A percentile compares a stretch with the other conserved stretches of the same genome.
These are phyloP conservation scores for Epinephelus malabaricus DNA, from an alignment of 2,797 vertebrate species.

Conservation along the genomic window DNA sequence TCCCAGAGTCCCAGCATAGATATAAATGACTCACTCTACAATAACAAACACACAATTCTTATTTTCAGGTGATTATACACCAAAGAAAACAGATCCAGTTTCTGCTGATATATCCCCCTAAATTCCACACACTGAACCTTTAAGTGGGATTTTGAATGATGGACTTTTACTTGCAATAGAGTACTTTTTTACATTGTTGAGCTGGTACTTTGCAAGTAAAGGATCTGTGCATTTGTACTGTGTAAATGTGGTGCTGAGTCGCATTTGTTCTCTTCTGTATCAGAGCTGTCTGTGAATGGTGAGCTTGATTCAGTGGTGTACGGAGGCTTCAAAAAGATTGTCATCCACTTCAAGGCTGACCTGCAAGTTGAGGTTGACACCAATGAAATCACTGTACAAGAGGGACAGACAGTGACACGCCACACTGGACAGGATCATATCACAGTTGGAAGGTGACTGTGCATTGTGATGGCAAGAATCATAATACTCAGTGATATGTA, in stretches of 20 bases:
- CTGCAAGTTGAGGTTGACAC: constrained; percentile 55
- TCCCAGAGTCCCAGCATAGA: no score
- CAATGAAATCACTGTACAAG: constrained; percentile 23
- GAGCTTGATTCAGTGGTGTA: constrained; percentile 38
- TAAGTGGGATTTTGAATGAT: no score
- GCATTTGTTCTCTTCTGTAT: constrained; percentile 15
- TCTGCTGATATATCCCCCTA: no score
- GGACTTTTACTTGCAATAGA: neutral
- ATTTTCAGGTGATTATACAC: no score
- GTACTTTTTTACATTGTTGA: neutral
- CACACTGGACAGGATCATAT: constrained; percentile 2
- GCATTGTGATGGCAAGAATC: neutral
- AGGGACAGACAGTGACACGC: neutral
- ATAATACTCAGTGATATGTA: neutral
- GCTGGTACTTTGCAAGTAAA: neutral
- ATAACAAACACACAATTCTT: no score
- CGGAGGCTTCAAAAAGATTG: constrained; percentile 74
- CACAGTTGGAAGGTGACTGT: constrained; percentile 66
- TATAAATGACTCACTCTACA: no score
- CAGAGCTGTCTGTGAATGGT: constrained; percentile 80
- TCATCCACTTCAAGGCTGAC: constrained; percentile 53
- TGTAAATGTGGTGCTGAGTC: neutral
- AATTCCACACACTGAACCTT: no score
- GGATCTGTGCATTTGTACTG: neutral
- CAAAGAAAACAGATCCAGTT: no score